A percentile compares a stretch with the other conserved stretches of the same genome.
These are phyloP conservation scores for Sebastes trivittatus DNA, from an alignment of 2,797 vertebrate species.

Conservation along the genomic window DNA sequence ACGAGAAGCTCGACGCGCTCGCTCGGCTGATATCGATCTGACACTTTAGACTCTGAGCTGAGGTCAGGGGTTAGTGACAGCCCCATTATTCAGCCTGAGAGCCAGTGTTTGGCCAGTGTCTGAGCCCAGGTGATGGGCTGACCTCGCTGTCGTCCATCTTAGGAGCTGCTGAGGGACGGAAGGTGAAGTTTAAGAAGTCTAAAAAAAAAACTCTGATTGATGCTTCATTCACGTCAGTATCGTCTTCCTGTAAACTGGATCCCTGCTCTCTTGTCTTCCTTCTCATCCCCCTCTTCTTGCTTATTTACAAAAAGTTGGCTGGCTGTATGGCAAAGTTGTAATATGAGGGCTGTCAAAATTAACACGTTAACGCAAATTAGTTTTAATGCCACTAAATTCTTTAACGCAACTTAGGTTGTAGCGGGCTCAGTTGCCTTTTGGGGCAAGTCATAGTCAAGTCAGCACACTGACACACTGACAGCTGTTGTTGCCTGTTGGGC, in stretches of 20 bases:
- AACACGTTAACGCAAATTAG: too few species aligned
- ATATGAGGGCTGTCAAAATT: too few species aligned
- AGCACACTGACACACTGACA: too few species aligned
- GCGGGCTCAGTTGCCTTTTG: too few species aligned
- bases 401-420: too few species aligned
- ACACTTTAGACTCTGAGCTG: slow-evolving; percentile 69
- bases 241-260: not conserved
- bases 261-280: not conserved
- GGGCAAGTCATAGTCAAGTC: too few species aligned
- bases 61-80: slow-evolving; percentile 76
- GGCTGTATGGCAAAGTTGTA: too few species aligned
- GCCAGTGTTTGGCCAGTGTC: slow-evolving; percentile 66
- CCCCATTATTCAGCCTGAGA: slow-evolving; percentile 80
- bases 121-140: slow-evolving; percentile 61
- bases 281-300: too few species aligned
- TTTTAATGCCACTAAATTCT: too few species aligned
- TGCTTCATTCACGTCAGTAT: not conserved
- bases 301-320: too few species aligned
- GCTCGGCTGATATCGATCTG: slow-evolving; percentile 67
- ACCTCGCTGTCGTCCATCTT: slow-evolving; percentile 69
- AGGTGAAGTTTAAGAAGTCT: slow-evolving; percentile 52
- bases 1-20: slow-evolving; percentile 23
- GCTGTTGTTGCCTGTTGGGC: too few species aligned
- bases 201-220: not conserved
- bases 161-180: slow-evolving; percentile 52